Evolutionary conservation across 2,888 invertebrate species (phyloP).

Genomic region (Nematopogon swammerdamellus): DNA sequence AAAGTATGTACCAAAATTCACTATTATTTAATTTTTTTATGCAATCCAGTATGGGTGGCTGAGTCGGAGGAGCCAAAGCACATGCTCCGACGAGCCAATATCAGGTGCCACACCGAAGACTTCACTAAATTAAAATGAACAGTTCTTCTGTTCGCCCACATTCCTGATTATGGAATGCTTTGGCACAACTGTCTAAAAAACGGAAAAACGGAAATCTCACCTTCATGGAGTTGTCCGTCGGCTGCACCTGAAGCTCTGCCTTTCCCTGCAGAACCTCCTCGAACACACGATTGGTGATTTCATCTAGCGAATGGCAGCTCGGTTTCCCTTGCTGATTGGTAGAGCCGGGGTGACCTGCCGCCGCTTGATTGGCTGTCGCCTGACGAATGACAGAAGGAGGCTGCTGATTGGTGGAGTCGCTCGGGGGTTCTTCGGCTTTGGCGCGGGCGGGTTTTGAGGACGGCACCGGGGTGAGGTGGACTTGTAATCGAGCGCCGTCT

Average conservation of each 20-base stretch:
- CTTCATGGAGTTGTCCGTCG: conserved; percentile 49
- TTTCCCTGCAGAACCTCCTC: conserved; percentile 70
- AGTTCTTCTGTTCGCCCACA: too few relatives aligned
- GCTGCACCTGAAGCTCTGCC: conserved; percentile 31
- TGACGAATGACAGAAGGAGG: background rate
- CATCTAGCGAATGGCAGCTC: conserved; percentile 53
- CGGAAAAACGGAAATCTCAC: too few relatives aligned
- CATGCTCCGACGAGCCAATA: too few relatives aligned
- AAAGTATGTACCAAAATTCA: too few relatives aligned
- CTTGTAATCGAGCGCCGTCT: conserved; percentile 33
- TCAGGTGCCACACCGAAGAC: too few relatives aligned
- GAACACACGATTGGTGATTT: conserved; percentile 74
- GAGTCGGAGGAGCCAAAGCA: too few relatives aligned
- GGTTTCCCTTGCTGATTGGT: conserved; percentile 5
- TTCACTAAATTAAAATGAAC: too few relatives aligned
- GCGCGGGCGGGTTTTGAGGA: background rate
- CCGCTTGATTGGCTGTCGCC: background rate
- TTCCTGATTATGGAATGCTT: too few relatives aligned
- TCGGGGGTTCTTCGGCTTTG: too few relatives aligned
- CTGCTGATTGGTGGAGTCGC: background rate
- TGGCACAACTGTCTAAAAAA: too few relatives aligned
- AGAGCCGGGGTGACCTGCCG: conserved; percentile 1
- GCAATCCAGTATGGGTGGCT: too few relatives aligned
- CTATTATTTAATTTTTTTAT: too few relatives aligned
- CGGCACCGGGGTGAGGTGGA: conserved; percentile 9